Percentiles rank a stretch among this genome's conserved stretches.
These are phyloP conservation scores for Cephus runcator DNA, from an alignment of 2,888 invertebrate species.

Conservation along the genomic window DNA sequence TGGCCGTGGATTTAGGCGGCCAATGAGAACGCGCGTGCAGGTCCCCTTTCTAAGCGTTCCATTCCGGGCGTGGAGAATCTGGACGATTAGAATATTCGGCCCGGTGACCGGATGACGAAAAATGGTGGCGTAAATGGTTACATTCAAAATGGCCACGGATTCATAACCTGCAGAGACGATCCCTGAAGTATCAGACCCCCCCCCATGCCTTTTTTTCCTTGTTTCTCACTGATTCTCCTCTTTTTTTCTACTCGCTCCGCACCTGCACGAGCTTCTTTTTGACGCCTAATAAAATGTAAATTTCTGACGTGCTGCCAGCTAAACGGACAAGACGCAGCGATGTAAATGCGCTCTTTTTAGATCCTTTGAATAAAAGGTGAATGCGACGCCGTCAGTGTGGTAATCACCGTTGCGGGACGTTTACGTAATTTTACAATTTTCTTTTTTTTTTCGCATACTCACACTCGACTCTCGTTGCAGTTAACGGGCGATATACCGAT, in stretches of 20 bases:
- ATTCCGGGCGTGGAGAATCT: slow-evolving; percentile 24
- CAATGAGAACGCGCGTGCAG: slow-evolving; percentile 44
- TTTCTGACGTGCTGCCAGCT: neutral
- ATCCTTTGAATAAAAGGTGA: slow-evolving; percentile 37
- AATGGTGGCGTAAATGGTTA: slow-evolving; percentile 29
- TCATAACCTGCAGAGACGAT: neutral
- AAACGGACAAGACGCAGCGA: neutral
- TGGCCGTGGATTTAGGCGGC: slow-evolving; percentile 63
- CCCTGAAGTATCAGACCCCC: neutral
- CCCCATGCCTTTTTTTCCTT: neutral
- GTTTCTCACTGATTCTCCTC: slow-evolving; percentile 5
- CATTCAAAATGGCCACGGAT: neutral
- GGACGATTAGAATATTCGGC: slow-evolving; percentile 32
- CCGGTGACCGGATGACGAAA: slow-evolving; percentile 28
- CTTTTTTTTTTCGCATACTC: slow-evolving; percentile 20
- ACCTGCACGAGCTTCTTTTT: slow-evolving; percentile 20
- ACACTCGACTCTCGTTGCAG: neutral
- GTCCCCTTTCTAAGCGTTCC: slow-evolving; percentile 48
- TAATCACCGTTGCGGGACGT: slow-evolving; percentile 59
- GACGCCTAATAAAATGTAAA: neutral
- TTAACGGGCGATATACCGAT: neutral
- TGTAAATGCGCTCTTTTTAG: neutral
- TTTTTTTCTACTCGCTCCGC: slow-evolving; percentile 16
- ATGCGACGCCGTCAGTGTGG: slow-evolving; percentile 40
- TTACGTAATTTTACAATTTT: slow-evolving; percentile 59